These are phyloP conservation scores for Stenodema calcarata DNA, from an alignment of 2,888 invertebrate species.

Conservation along the genomic window DNA sequence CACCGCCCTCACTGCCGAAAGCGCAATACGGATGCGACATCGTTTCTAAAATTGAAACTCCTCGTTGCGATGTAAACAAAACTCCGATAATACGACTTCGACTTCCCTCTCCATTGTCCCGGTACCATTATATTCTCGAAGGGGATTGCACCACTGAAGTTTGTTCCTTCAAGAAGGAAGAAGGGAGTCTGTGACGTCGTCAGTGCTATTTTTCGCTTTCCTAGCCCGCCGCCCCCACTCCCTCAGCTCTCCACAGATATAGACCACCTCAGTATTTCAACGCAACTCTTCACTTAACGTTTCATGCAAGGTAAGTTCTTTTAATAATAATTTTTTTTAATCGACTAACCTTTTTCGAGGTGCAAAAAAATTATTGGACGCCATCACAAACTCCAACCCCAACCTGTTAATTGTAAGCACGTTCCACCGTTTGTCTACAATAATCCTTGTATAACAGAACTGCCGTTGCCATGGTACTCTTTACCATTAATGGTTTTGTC, in stretches of 20 bases:
- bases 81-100: not conserved
- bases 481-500: no score
- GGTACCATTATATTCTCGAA: not conserved
- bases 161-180: not conserved
- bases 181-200: not conserved
- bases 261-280: conserved; percentile 12
- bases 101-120: not conserved
- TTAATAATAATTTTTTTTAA: no score
- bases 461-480: no score
- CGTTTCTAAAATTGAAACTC: not conserved
- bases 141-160: not conserved
- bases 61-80: not conserved
- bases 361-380: no score
- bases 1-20: not conserved
- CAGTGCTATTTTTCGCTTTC: not conserved
- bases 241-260: not conserved
- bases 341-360: no score
- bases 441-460: no score
- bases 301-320: conserved; percentile 4
- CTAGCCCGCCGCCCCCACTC: not conserved
- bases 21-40: not conserved
- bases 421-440: no score
- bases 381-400: no score
- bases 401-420: no score
- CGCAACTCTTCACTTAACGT: not conserved